Conservation (phyloP, 2,113 vertebrate species). For the Uria aalge region DNA sequence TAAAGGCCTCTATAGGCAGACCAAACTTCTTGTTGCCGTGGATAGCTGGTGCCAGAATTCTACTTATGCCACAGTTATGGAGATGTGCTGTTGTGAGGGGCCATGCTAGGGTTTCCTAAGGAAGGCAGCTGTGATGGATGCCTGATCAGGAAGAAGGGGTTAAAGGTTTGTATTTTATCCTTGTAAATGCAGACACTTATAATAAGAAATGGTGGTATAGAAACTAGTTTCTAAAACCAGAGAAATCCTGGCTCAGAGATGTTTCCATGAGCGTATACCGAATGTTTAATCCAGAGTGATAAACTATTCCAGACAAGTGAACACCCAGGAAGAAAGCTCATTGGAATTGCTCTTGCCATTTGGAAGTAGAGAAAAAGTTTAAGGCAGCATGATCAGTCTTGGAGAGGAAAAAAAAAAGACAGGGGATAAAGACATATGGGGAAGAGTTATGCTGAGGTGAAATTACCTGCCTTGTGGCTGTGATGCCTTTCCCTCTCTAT, state of each 20-base stretch:
- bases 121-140: neutral
- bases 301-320: neutral
- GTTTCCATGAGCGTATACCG: neutral
- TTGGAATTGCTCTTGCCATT: neutral
- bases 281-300: neutral
- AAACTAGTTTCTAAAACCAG: neutral
- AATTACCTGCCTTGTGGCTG: fast-evolving
- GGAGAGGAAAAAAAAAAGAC: neutral
- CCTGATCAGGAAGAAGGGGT: neutral
- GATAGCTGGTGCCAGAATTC: neutral
- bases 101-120: neutral
- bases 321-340: neutral
- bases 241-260: neutral
- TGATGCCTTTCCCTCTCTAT: neutral
- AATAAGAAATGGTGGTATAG: neutral
- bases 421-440: neutral
- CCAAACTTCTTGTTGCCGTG: neutral
- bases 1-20: neutral
- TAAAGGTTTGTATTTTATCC: neutral
- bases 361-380: neutral
- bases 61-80: neutral
- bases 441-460: neutral
- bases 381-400: neutral
- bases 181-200: neutral
- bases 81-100: neutral